Evolutionary conservation across 2,797 vertebrate genomes (phyloP).

Genomic region (Tiaroga cobitis): DNA sequence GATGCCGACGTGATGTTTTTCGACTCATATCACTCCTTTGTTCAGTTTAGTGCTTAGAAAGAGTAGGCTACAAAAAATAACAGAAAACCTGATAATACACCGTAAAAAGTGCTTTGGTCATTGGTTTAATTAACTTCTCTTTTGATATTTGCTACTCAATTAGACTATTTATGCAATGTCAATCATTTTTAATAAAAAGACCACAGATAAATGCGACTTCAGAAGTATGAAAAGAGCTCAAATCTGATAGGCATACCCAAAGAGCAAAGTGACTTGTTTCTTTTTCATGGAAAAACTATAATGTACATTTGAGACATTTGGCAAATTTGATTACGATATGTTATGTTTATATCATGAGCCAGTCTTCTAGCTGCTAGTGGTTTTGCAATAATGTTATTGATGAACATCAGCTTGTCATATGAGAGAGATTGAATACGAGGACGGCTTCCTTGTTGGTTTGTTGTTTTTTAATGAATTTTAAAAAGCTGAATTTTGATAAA

Average conservation of each 20-base stretch:
- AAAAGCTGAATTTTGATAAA: background rate
- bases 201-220: background rate
- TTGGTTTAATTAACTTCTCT: background rate
- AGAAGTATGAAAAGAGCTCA: background rate
- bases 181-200: background rate
- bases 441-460: background rate
- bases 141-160: background rate
- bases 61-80: background rate
- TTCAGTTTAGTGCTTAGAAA: slow-evolving; percentile 11
- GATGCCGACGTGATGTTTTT: slow-evolving; percentile 28
- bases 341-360: background rate
- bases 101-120: background rate
- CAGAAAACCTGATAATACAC: background rate
- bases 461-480: background rate
- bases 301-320: background rate
- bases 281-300: background rate
- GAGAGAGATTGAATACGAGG: background rate
- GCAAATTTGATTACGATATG: background rate
- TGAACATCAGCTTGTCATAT: background rate
- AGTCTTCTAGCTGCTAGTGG: no score
- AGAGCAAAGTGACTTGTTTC: no score
- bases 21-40: slow-evolving; percentile 25
- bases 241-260: background rate
- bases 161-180: background rate
- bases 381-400: background rate